These are phyloP conservation scores for Syngnathus acus DNA, from an alignment of 2,797 vertebrate genomes.

Conservation along the genomic window DNA sequence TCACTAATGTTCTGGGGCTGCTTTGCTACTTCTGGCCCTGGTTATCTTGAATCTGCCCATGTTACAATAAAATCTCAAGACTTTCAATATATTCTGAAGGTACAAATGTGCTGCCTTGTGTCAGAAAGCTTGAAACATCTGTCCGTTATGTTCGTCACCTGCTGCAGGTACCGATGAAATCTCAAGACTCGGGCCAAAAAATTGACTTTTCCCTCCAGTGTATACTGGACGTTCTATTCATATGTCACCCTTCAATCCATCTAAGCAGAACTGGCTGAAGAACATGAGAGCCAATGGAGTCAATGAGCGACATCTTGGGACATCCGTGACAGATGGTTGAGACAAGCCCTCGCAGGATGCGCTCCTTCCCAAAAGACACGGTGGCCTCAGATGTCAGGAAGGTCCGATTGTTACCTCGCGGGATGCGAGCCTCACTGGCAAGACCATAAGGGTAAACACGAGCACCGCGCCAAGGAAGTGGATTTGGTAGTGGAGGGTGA, in stretches of 20 bases:
- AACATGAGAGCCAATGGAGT: slow-evolving; percentile 22
- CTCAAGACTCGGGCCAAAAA: neutral
- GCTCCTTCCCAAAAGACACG: slow-evolving; percentile 47
- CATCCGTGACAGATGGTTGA: slow-evolving; percentile 64
- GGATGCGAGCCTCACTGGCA: slow-evolving; percentile 51
- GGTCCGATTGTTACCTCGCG: slow-evolving; percentile 42
- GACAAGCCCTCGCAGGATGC: slow-evolving; percentile 56
- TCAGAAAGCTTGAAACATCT: neutral
- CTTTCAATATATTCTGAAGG: neutral
- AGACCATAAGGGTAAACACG: slow-evolving; percentile 45
- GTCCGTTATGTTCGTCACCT: neutral
- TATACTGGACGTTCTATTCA: neutral
- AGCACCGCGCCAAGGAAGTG: slow-evolving; percentile 55
- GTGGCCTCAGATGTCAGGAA: slow-evolving; percentile 41
- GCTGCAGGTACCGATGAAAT: neutral
- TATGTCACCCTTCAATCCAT: neutral
- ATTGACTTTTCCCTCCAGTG: neutral
- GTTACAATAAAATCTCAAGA: neutral
- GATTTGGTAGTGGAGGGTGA: slow-evolving; percentile 57
- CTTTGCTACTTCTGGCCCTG: neutral
- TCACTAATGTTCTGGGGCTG: neutral
- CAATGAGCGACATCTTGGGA: slow-evolving; percentile 39
- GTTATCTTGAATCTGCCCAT: neutral
- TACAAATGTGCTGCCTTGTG: neutral
- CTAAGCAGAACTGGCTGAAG: slow-evolving; percentile 14